phyloP scores from a whole-genome alignment of 2,797 vertebrate species.

The Mycteria americana region DNA sequence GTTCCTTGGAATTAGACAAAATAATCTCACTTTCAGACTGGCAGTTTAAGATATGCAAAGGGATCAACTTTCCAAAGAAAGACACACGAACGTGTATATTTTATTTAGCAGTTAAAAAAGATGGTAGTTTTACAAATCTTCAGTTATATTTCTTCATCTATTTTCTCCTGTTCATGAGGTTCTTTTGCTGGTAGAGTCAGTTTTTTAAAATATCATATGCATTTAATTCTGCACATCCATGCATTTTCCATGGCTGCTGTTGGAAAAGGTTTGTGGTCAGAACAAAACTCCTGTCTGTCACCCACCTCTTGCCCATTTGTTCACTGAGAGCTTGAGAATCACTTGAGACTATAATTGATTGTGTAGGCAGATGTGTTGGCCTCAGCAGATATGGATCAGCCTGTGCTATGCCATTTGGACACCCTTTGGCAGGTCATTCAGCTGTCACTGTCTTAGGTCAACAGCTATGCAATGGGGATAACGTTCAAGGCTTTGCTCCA shows the following conservation, averaged over 20 bases:
- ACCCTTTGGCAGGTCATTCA: neutral
- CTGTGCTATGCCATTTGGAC: neutral
- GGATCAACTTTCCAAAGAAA: neutral
- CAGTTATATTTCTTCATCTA: neutral
- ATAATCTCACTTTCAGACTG: neutral
- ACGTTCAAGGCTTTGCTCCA: neutral
- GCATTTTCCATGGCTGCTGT: rapidly evolving
- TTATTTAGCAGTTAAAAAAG: neutral
- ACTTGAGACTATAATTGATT: neutral
- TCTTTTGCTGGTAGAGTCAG: neutral
- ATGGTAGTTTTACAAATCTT: neutral
- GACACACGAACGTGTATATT: neutral
- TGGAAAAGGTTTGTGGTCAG: neutral
- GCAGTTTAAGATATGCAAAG: neutral
- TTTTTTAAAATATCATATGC: neutral
- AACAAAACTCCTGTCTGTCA: neutral
- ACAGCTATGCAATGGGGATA: rapidly evolving
- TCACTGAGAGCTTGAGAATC: neutral
- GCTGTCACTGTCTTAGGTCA: neutral
- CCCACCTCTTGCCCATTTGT: neutral
- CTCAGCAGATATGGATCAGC: neutral
- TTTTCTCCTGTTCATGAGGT: neutral
- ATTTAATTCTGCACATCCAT: neutral
- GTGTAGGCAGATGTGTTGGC: neutral
- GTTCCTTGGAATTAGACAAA: neutral